Evolutionary conservation across 2,888 invertebrate species (phyloP).

Genomic region (Nephrotoma flavescens): DNA sequence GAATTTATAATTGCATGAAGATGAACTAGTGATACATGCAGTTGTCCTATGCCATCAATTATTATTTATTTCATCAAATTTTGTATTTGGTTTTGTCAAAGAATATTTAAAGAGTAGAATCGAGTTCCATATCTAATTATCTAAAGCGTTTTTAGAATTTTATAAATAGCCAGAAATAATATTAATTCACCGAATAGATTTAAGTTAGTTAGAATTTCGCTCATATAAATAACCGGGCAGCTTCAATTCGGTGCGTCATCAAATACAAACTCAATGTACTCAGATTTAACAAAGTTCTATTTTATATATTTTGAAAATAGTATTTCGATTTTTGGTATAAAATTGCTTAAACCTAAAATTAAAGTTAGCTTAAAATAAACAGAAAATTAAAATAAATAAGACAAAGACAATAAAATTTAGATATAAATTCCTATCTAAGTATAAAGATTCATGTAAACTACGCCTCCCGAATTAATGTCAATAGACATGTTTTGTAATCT

Average conservation of each 20-base stretch:
- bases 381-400: not conserved
- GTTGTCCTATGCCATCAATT: no score
- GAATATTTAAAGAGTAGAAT: no score
- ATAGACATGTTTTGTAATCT: slow-evolving; percentile 70
- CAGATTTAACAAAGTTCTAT: not conserved
- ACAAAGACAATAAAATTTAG: not conserved
- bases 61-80: no score
- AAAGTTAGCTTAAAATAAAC: not conserved
- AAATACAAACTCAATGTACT: not conserved
- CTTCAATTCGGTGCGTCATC: not conserved
- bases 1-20: no score
- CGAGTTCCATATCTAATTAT: no score
- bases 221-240: no score
- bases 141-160: no score
- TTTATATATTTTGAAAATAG: not conserved
- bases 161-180: no score
- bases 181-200: no score
- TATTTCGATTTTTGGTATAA: not conserved
- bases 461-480: slow-evolving; percentile 46
- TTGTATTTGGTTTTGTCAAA: no score
- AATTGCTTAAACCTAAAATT: not conserved
- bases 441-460: not conserved
- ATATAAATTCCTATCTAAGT: not conserved
- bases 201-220: no score
- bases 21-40: no score